Evolutionary conservation across 1,140 invertebrate genomes (phyloP), one percentile per base, ranked within the genome.

Genomic region (Drosophila pseudoobscura): DNA sequence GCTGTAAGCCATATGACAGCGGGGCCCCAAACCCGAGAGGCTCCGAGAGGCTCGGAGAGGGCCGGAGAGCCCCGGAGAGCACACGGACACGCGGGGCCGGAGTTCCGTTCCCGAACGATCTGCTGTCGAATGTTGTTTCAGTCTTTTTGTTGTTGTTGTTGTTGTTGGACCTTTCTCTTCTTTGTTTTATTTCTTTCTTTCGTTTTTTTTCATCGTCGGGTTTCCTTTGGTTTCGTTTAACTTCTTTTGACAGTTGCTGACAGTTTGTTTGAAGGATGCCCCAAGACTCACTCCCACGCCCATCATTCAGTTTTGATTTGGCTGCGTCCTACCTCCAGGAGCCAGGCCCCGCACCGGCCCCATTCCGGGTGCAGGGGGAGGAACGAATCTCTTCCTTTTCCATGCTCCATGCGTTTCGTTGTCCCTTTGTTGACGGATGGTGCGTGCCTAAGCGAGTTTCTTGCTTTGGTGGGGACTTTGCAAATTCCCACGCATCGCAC

Each of bases 181-280:
- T 66, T 77, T 56, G 57, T 68, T 78, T 68, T 66, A 35, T 53
- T 41, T 62, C 59, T 47, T 51, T 71, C 51, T 73, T 52, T 62
- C 20, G 20, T 20, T 63, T 57, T 60, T 62, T 66, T 68, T 66
- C 58, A 65, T 39, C 11, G 35, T 13, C 35, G 9, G 35, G 3
- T 60, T 60, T 50, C n/a, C 26, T 66, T 70, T 20, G 66, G 51
- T 71, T 80, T 65, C 53, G 54, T 75, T 75, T 75, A 85, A 87
- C 80, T 85, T 85, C 82, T 87, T 87, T 62, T 85, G 80, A 85
- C 80, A 85, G 80, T 87, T 87, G 80, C 82, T 87, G 80, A 85
- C 80, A 85, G 80, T 85, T 85, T 66, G 77, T 80, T 85, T 84
- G 80, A 84, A 80, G 80, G 80, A 84, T 84, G 71, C 70, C 63